Conservation (phyloP, 2,888 invertebrate species). For the Pardosa pseudoannulata region DNA sequence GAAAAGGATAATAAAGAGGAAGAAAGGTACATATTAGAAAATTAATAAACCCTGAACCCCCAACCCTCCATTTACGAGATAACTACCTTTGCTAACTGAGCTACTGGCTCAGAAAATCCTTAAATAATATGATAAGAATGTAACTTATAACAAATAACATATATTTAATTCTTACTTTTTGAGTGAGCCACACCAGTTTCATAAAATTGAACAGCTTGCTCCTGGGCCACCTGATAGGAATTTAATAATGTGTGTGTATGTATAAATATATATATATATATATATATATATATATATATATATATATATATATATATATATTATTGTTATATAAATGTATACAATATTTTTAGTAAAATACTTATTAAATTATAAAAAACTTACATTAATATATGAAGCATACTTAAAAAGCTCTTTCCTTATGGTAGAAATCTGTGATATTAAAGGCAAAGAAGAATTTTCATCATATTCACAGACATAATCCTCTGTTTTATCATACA, state of each 20-base stretch:
- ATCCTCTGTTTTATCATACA: conserved; percentile 34
- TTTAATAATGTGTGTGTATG: neutral
- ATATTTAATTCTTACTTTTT: conserved; percentile 26
- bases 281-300: neutral
- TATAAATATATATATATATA: no score
- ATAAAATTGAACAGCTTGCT: conserved; percentile 52
- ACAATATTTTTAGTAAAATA: neutral
- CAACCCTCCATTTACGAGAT: no score
- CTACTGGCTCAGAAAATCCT: neutral
- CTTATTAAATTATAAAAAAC: conserved; percentile 3
- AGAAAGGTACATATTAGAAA: no score
- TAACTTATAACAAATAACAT: neutral
- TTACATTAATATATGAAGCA: conserved; percentile 47
- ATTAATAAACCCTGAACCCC: no score
- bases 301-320: neutral
- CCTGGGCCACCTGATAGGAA: conserved; percentile 26
- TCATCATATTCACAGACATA: conserved; percentile 29
- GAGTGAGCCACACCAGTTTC: conserved; percentile 58
- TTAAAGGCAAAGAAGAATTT: conserved; percentile 32
- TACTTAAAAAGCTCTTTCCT: conserved; percentile 38
- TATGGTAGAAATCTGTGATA: conserved; percentile 33
- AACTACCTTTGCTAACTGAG: no score
- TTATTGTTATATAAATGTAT: neutral
- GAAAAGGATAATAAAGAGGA: no score
- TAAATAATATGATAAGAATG: no score